Evolutionary conservation across 1,140 invertebrate species (phyloP), one percentile per base, ranked within the genome.

Genomic region (Pteromalus puparum): DNA sequence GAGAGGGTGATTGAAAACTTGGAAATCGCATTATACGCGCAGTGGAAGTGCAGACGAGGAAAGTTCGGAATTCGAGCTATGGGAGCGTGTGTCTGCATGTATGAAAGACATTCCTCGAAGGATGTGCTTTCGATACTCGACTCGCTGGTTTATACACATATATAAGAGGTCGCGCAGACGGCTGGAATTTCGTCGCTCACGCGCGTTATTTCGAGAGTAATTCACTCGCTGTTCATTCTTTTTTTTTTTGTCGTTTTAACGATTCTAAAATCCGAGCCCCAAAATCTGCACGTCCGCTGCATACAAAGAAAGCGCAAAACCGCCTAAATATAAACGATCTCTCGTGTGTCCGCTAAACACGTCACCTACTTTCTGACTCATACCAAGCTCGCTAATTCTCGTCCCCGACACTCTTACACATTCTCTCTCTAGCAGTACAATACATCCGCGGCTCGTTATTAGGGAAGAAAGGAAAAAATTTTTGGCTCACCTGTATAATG

Each of bases 401-500:
- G 18, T 42, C 38, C 53, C 53, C 48, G 48, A 53, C 48, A 53
- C 48, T 53, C 48, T 53, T 34, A 34, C 6, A 5, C 30, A 34
- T 0, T 34, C 30, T 34, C 30, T 4, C 30, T 34, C 30, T 48
- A 1, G 5, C 30, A 2, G 28, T 7, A 34, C 72, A n/a, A n/a
- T 74, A 9, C 34, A 13, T 74, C 3, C 72, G 15, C 34, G 34
- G 73, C 18, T 75, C 38, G 73, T n/a, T 30, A 75, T 42, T 13
- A 42, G 18, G 15, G 1, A 38, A 74, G 9, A 21, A 24, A 21
- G 38, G 2, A 30, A 30, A 75, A 42, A 30, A 42, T 9, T n/a
- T 28, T n/a, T 28, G 73, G 10, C 93, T 94, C 92, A 97, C 97
- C 95, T 98, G 97, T 89, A 98, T 95, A 89, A 98, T 97, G 93